Conservation (phyloP, 1,140 invertebrate species). For the Drosophila nebulosa region DNA sequence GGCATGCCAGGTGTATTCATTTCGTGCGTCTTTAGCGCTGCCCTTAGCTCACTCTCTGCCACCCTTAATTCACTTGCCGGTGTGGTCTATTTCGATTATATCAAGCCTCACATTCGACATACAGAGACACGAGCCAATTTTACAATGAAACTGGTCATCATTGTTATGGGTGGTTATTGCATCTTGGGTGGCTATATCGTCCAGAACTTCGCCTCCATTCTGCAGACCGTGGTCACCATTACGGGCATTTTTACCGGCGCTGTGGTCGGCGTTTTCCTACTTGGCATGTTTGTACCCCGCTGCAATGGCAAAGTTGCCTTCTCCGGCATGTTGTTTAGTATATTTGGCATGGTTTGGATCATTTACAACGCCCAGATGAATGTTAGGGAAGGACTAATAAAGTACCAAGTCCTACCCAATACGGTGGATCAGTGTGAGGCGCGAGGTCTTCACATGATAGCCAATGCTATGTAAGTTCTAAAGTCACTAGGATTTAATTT, state of each 20-base stretch:
- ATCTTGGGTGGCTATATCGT: slow-evolving; percentile 85
- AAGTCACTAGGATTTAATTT: not conserved
- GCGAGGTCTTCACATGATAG: slow-evolving; percentile 45
- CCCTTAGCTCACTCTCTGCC: slow-evolving; percentile 87
- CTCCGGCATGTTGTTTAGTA: slow-evolving; percentile 84
- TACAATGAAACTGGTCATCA: slow-evolving; percentile 84
- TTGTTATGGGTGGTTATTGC: slow-evolving; percentile 83
- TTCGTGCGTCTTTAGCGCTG: slow-evolving; percentile 86
- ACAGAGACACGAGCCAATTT: slow-evolving; percentile 83
- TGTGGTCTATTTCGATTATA: slow-evolving; percentile 88
- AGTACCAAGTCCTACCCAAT: slow-evolving; percentile 82
- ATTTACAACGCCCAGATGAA: slow-evolving; percentile 88
- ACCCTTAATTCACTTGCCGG: slow-evolving; percentile 89
- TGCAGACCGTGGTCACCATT: slow-evolving; percentile 84
- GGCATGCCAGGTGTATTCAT: slow-evolving; percentile 86
- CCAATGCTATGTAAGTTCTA: slow-evolving; percentile 45
- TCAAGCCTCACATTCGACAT: slow-evolving; percentile 83
- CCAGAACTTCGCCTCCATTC: slow-evolving; percentile 84
- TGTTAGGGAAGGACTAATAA: slow-evolving; percentile 83
- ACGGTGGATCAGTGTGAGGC: slow-evolving; percentile 84
- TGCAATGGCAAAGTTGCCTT: slow-evolving; percentile 87
- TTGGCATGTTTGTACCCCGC: slow-evolving; percentile 88
- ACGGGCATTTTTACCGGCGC: slow-evolving; percentile 86
- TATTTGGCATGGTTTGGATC: slow-evolving; percentile 88
- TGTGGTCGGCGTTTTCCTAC: slow-evolving; percentile 86